Conservation (phyloP, 2,113 vertebrate species). For the Sterrhoptilus dennistouni region DNA sequence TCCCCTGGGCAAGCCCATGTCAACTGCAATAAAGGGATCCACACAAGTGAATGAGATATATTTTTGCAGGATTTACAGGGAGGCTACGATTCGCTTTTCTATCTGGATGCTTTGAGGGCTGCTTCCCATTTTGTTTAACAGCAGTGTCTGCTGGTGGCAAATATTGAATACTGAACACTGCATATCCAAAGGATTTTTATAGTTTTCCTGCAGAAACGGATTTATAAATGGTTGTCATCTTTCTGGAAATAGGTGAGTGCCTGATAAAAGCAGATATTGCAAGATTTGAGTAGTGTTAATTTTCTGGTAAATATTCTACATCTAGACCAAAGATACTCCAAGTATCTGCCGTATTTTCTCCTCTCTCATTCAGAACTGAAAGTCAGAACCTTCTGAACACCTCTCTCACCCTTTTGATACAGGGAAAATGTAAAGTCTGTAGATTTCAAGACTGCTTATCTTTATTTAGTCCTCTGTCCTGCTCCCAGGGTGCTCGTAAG, state of each 20-base stretch:
- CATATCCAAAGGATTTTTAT: not conserved
- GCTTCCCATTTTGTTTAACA: constrained; percentile 47
- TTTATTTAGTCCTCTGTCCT: not conserved
- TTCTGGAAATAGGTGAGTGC: constrained; percentile 54
- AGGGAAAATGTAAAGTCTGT: constrained; percentile 31
- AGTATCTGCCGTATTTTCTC: not conserved
- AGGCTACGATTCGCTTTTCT: not conserved
- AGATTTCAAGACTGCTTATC: constrained; percentile 33
- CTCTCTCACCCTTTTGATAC: not conserved
- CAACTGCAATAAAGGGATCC: constrained; percentile 72
- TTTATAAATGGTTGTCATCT: not conserved
- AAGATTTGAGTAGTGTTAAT: not conserved
- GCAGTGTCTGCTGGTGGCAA: constrained; percentile 11
- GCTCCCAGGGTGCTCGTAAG: constrained; percentile 12
- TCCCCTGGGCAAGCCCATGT: constrained; percentile 73
- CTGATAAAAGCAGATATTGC: not conserved
- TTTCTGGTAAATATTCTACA: not conserved
- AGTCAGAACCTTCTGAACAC: not conserved
- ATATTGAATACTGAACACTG: not conserved
- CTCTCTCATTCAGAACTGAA: not conserved
- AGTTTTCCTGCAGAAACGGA: constrained; percentile 8
- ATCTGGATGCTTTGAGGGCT: not conserved
- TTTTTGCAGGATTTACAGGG: constrained; percentile 61
- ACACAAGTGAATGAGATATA: constrained; percentile 44
- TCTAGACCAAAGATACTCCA: not conserved